Conservation (phyloP, 2,888 invertebrate species). For the Heliconius hortense region DNA sequence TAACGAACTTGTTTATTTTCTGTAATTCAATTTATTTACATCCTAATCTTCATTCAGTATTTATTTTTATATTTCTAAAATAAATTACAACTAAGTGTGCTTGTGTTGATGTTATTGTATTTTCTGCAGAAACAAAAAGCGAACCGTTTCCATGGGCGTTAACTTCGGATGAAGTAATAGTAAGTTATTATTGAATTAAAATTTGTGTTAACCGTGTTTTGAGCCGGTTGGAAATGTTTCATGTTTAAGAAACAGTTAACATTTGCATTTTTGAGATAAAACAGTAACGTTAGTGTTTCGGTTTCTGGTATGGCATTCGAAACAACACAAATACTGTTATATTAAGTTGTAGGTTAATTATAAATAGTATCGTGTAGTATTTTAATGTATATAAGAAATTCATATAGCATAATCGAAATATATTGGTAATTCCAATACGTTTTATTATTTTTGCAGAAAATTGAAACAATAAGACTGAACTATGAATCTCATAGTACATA, state of each 20-base stretch:
- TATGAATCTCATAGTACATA: conserved; percentile 68
- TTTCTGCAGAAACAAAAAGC: conserved; percentile 51
- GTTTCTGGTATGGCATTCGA: neutral
- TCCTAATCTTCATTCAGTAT: conserved; percentile 25
- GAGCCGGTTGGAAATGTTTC: conserved; percentile 39
- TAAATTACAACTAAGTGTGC: conserved; percentile 7
- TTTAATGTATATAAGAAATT: neutral
- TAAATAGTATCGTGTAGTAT: neutral
- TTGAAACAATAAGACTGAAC: conserved; percentile 61
- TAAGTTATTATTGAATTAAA: conserved; percentile 75
- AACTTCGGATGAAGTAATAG: conserved; percentile 72
- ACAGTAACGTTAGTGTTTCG: neutral
- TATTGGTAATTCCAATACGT: neutral
- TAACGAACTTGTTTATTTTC: conserved; percentile 66
- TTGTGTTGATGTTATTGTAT: conserved; percentile 49
- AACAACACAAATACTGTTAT: conserved; percentile 18
- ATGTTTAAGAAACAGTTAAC: neutral
- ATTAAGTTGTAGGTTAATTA: conserved; percentile 14
- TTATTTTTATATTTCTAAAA: neutral
- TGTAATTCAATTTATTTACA: conserved; percentile 52
- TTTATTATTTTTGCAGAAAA: conserved; percentile 55
- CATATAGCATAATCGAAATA: neutral
- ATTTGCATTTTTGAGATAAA: conserved; percentile 10
- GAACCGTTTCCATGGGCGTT: conserved; percentile 75
- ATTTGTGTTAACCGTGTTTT: conserved; percentile 57